Percentiles rank a stretch among this genome's conserved stretches.
Evolutionary conservation across 2,113 vertebrate species (phyloP).

Genomic region (Alces alces): DNA sequence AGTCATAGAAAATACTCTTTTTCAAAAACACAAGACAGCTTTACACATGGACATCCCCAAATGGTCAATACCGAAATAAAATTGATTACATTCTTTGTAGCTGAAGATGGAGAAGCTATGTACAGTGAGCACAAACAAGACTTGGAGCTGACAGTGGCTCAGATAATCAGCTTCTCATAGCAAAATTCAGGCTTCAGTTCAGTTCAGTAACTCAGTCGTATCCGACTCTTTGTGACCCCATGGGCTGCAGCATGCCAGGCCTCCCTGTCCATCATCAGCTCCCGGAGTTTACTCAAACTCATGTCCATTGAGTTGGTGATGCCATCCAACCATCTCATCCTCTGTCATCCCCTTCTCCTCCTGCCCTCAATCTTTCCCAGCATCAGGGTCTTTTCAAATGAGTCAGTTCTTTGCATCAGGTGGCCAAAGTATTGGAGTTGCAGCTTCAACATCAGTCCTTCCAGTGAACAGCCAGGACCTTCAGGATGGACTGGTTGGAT

Average conservation of each 20-base stretch:
- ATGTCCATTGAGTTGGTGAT: not conserved
- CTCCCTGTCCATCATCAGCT: not conserved
- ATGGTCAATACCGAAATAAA: not conserved
- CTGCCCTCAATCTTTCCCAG: not conserved
- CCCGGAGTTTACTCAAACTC: not conserved
- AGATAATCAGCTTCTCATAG: not conserved
- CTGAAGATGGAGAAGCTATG: accelerated
- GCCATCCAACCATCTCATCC: not conserved
- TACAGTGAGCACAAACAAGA: not conserved
- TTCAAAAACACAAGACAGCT: not conserved
- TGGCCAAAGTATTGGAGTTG: not conserved
- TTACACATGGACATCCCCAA: not conserved
- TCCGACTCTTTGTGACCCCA: not conserved
- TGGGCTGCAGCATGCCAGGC: not conserved
- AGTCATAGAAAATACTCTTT: not conserved
- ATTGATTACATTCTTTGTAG: not conserved
- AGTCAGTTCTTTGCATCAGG: not conserved
- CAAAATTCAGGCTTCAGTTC: not conserved
- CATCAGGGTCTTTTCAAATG: not conserved
- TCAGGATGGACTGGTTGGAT: no score
- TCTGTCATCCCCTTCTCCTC: not conserved
- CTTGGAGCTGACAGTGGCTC: not conserved
- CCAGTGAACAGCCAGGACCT: not conserved
- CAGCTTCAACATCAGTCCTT: not conserved
- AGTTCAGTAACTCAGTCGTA: not conserved